Percentiles rank a stretch among this genome's conserved stretches.
These are phyloP conservation scores for Monarcha castaneiventris DNA, from an alignment of 2,113 vertebrate species.

Conservation along the genomic window DNA sequence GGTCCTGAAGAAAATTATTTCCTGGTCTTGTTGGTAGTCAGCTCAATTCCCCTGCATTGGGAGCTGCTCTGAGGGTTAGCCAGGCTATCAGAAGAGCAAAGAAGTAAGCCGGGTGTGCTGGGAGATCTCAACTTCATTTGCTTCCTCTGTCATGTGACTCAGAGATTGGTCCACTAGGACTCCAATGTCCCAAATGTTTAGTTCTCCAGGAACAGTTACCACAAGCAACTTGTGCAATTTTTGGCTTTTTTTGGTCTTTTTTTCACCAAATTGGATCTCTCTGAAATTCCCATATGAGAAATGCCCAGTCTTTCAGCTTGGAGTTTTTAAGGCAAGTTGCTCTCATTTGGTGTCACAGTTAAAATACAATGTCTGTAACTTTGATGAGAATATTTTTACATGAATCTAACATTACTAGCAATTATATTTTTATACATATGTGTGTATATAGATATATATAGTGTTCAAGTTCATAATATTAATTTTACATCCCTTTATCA, in stretches of 20 bases:
- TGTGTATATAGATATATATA: too few species aligned
- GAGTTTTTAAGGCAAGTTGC: background rate
- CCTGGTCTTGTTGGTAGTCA: background rate
- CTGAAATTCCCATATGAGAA: background rate
- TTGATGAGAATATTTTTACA: background rate
- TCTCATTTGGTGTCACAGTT: background rate
- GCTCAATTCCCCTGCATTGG: accelerated
- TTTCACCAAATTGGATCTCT: background rate
- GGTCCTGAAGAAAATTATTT: background rate
- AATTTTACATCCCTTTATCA: background rate
- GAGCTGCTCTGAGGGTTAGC: background rate
- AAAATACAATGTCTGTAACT: background rate
- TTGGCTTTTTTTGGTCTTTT: background rate
- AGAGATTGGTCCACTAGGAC: background rate
- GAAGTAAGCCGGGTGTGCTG: background rate
- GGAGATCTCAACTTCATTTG: background rate
- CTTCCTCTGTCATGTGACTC: accelerated
- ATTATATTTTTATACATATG: background rate
- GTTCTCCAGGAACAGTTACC: background rate
- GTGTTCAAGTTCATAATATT: background rate
- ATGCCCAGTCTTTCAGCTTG: background rate
- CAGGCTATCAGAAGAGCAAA: background rate
- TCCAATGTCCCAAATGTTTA: background rate
- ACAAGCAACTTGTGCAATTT: background rate
- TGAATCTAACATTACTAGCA: background rate